A percentile compares a stretch with the other conserved stretches of the same genome.
phyloP scores from a whole-genome alignment of 2,113 vertebrate genomes.

The Phylloscopus trochiloides region DNA sequence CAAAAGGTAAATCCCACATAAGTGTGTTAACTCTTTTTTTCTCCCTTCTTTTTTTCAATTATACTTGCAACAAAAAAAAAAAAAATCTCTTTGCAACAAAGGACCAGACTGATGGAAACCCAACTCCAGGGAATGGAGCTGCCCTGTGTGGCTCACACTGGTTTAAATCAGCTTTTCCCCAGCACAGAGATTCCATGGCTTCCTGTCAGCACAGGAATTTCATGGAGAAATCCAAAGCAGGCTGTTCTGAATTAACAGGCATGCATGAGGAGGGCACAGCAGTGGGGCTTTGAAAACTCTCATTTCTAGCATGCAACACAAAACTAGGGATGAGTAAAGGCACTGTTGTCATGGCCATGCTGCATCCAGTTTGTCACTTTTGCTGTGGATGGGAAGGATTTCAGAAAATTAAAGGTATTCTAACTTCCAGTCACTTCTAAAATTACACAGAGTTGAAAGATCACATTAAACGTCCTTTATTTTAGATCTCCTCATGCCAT shows the following conservation, averaged over 20 bases:
- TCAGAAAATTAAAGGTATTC: background rate
- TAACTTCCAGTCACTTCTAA: slow-evolving; percentile 5
- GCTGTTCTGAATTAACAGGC: background rate
- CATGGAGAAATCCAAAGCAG: background rate
- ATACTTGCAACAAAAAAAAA: background rate
- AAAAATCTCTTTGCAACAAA: fast-evolving
- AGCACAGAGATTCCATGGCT: background rate
- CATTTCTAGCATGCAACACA: background rate
- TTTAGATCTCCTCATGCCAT: background rate
- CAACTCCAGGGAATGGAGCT: background rate
- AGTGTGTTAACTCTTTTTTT: background rate
- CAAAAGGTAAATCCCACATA: background rate
- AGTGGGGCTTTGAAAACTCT: background rate
- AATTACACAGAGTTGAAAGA: background rate
- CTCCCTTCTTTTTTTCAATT: background rate
- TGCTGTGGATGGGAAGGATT: background rate
- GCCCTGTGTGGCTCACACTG: fast-evolving
- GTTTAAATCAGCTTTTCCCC: background rate
- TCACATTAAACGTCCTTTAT: background rate
- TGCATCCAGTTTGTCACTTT: background rate
- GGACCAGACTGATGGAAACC: background rate
- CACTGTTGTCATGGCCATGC: background rate
- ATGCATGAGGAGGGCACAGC: background rate
- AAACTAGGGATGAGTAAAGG: background rate
- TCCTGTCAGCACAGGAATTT: background rate